phyloP scores from a whole-genome alignment of 2,113 vertebrate species.

The Synchiropus splendidus region DNA sequence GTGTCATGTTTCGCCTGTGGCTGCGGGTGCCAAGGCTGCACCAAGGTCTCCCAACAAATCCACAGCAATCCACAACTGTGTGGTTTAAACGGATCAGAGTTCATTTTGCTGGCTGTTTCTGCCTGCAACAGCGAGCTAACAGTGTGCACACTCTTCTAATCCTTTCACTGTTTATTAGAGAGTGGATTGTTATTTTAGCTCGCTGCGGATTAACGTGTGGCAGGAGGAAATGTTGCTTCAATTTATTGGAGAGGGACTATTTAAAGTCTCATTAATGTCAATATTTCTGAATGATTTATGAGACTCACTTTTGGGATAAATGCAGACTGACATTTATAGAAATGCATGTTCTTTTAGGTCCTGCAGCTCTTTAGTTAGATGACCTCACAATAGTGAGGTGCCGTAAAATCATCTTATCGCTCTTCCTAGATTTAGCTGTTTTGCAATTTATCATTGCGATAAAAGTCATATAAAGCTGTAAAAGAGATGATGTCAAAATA shows the following conservation, averaged over 20 bases:
- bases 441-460: no score
- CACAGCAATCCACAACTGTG: conserved; percentile 9
- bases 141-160: not conserved
- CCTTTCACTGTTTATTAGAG: conserved; percentile 5
- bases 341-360: no score
- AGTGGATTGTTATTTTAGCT: conserved; percentile 3
- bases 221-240: conserved; percentile 1
- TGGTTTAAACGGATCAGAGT: conserved; percentile 7
- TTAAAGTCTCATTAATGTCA: conserved; percentile 27
- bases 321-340: no score
- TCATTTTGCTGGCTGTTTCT: not conserved
- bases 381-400: no score
- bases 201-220: conserved; percentile 9
- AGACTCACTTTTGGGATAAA: no score
- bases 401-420: no score
- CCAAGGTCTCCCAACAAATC: conserved; percentile 17
- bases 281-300: conserved; percentile 2
- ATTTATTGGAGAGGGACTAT: conserved; percentile 19
- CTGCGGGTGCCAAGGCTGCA: conserved; percentile 16
- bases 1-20: conserved; percentile 36
- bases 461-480: no score
- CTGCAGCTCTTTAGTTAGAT: no score
- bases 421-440: no score
- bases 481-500: no score
- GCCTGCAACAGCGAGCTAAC: not conserved